A percentile compares a stretch with the other conserved stretches of the same genome.
Evolutionary conservation across 2,797 vertebrate species (phyloP).

Genomic region (Cynodonichthys magdalenae): DNA sequence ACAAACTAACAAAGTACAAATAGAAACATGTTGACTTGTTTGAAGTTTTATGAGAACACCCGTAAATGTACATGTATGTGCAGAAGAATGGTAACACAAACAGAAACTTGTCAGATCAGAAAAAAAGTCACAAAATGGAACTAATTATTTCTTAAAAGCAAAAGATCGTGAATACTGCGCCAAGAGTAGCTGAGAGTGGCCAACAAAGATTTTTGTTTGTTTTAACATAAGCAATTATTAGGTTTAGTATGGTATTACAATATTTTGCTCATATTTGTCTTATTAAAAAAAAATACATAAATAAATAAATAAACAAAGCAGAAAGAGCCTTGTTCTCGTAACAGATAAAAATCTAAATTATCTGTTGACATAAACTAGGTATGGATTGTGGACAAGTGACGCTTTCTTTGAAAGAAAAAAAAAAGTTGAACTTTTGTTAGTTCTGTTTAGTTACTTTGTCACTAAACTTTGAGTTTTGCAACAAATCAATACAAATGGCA

Average conservation of each 20-base stretch:
- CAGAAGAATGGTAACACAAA: constrained; percentile 19
- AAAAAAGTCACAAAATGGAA: constrained; percentile 27
- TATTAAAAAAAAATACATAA: too few species aligned
- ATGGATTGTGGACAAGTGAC: too few species aligned
- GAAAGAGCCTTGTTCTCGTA: not conserved
- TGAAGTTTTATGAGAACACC: constrained; percentile 29
- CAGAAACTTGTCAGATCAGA: constrained; percentile 11
- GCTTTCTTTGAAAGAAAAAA: not conserved
- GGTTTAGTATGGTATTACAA: too few species aligned
- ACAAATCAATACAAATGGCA: too few species aligned
- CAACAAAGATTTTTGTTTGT: too few species aligned
- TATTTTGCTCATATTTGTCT: too few species aligned
- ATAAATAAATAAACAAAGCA: not conserved
- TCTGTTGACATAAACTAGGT: too few species aligned
- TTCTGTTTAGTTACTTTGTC: not conserved
- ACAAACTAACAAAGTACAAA: constrained; percentile 17
- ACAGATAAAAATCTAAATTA: constrained; percentile 9
- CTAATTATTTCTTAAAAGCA: not conserved
- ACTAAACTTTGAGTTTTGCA: constrained; percentile 14
- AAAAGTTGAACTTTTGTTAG: too few species aligned
- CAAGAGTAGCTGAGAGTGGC: too few species aligned
- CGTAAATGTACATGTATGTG: constrained; percentile 31
- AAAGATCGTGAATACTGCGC: too few species aligned
- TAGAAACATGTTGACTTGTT: constrained; percentile 42
- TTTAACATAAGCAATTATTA: too few species aligned